Evolutionary conservation across 1,140 invertebrate genomes (phyloP).

Genomic region (Pachypsylla venusta): DNA sequence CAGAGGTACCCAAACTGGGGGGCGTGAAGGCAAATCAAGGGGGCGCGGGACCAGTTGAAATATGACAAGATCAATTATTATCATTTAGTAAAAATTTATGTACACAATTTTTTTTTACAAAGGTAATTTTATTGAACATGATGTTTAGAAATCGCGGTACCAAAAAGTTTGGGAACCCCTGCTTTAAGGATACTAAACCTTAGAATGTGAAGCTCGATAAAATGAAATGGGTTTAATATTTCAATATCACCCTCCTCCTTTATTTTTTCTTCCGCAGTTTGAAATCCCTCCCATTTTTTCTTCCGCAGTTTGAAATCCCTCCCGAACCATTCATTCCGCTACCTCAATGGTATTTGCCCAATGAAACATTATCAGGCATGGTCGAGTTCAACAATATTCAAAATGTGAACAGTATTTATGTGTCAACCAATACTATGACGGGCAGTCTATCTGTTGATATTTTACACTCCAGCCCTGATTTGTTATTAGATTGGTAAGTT

Average conservation of each 20-base stretch:
- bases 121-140: too few relatives aligned
- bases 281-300: not conserved
- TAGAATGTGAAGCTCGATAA: not conserved
- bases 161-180: too few relatives aligned
- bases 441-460: slow-evolving; percentile 11
- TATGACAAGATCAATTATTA: not conserved
- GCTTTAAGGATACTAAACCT: too few relatives aligned
- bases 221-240: not conserved
- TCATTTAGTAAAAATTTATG: too few relatives aligned
- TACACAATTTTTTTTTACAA: too few relatives aligned
- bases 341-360: not conserved
- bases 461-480: slow-evolving; percentile 12
- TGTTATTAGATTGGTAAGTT: slow-evolving; percentile 17
- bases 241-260: not conserved
- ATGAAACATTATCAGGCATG: slow-evolving; percentile 8
- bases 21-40: not conserved
- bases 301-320: not conserved
- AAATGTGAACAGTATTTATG: not conserved
- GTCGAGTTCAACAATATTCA: slow-evolving; percentile 9
- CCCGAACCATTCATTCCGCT: slow-evolving; percentile 2
- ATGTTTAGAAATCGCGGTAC: too few relatives aligned
- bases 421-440: not conserved
- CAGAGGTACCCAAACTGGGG: not conserved
- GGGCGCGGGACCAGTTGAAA: not conserved
- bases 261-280: not conserved